Base-by-base conservation (phyloP, 2,797 vertebrate genomes). In the Propithecus perrieri region DNA sequence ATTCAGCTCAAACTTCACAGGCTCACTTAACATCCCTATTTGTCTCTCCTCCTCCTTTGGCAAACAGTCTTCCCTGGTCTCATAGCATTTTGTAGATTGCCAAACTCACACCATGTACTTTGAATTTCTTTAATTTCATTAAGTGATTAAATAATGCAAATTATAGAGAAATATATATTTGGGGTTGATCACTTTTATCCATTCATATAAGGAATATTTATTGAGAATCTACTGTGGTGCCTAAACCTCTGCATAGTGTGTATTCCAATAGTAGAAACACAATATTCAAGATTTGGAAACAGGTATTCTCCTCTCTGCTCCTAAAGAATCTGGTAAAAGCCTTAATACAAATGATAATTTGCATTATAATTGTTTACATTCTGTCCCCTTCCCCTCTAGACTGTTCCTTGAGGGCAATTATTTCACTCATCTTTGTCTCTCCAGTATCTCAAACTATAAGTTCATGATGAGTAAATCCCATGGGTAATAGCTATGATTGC, bases 111-210 rank as follows among this genome's bases (percentile, higher is more conserved):
- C n/a, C 35, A 22, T 41, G 65, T 33, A 28, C 81, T 83, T 90
- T 63, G 50, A 50, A 69, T 85, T 63, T 96, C 46, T 79, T 87
- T 97, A 65, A 92, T 96, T 65, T 91, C 61, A 86, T 33, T 43
- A 93, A 67, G 50, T 93, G 76, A 89, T 95, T 94, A 85, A 93
- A 67, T 92, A 93, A 67, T 50, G 33, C 50, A 48, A n/a, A 59
- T 92, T 89, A 59, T 1, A 46, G 43, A 95, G 61, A 86, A 71
- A 84, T 67, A 83, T 80, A 55, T 85, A 72, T 84, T 71, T n/a
- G 11, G 76, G 76, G 30, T 57, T 83, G 89, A 76, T 96, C 48
- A 50, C 74, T 83, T 81, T 67, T 84, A 78, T 75, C 71, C 48
- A 80, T 94, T 93, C 76, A 93, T 61, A 81, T 35, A 53, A 17